Evolutionary conservation across 2,797 vertebrate species (phyloP), one percentile per base, ranked within the genome.

Genomic region (Pangasius djambal): DNA sequence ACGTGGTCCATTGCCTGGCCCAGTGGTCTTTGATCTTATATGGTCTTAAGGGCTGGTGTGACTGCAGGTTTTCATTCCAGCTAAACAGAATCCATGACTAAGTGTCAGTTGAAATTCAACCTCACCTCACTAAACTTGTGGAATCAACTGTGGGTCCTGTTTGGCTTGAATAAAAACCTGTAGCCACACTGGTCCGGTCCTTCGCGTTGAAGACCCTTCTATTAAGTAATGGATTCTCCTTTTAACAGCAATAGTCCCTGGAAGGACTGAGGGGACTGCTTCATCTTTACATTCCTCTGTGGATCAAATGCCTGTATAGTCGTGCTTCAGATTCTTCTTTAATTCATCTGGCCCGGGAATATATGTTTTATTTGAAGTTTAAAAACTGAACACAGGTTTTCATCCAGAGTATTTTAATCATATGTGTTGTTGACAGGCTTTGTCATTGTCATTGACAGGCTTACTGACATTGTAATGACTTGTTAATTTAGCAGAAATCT

Each of bases 21-120:
- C 78, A 81, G n/a, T 79, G 78, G 52, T 34, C 78, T 37, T 81
- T 81, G n/a, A 34, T 81, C 8, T 81, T 37, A 57, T 81, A 18
- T 79, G 3, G 0, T 48, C 40, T 48, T 52, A 78, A 52, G 28
- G 44, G 40, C 9, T 50, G 25, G 10, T 78, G 13, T n/a, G 22
- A 25, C 28, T n/a, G 9, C 12, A 50, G 25, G 25, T 50, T 77
- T 75, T n/a, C 44, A 28, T 77, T 52, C 40, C 48, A 78, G 13
- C 28, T 10, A 78, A 52, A n/a, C 13, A 50, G 44, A 9, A n/a
- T 6, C 34, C 34, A 70, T 70, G 34, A 70, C 69, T 25, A 20
- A 70, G 7, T 18, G 31, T 16, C 5, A 31, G 31, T 8, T 34
- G 69, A 37, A 70, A 20, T 37, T 70, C 69, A 70, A 70, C 34